Percentiles rank a stretch among this genome's conserved stretches.
Evolutionary conservation across 2,113 vertebrate species (phyloP).

Genomic region (Phylloscopus trochilus): DNA sequence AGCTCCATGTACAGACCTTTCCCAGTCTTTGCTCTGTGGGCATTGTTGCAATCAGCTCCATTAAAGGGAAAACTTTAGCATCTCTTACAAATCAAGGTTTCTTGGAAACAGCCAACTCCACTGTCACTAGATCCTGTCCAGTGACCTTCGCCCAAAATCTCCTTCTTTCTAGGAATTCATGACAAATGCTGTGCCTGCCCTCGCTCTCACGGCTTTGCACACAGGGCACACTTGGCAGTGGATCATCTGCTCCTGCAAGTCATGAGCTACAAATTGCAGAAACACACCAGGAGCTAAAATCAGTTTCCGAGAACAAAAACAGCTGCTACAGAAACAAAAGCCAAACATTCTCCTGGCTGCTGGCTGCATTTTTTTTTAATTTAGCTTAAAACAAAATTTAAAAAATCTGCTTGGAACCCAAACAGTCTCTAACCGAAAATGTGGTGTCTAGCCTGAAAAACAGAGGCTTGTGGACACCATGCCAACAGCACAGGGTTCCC

Average conservation of each 20-base stretch:
- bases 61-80: not conserved
- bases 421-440: constrained; percentile 36
- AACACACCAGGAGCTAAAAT: constrained; percentile 24
- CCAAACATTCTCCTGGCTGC: constrained; percentile 51
- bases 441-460: constrained; percentile 48
- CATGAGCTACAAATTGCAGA: constrained; percentile 32
- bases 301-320: constrained; percentile 56
- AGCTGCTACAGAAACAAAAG: constrained; percentile 58
- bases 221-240: not conserved
- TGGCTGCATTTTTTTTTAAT: not conserved
- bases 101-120: not conserved
- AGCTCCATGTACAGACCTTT: rapidly evolving
- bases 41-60: not conserved
- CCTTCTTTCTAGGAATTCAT: constrained; percentile 25
- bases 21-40: not conserved
- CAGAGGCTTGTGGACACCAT: constrained; percentile 26
- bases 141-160: not conserved
- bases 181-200: not conserved
- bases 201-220: rapidly evolving
- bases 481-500: constrained; percentile 49
- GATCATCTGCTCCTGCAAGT: constrained; percentile 1
- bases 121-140: not conserved
- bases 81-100: not conserved
- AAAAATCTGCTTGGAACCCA: constrained; percentile 48
- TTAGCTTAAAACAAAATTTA: constrained; percentile 35